phyloP scores from a whole-genome alignment of 2,113 vertebrate genomes.

The Casuarius casuarius region DNA sequence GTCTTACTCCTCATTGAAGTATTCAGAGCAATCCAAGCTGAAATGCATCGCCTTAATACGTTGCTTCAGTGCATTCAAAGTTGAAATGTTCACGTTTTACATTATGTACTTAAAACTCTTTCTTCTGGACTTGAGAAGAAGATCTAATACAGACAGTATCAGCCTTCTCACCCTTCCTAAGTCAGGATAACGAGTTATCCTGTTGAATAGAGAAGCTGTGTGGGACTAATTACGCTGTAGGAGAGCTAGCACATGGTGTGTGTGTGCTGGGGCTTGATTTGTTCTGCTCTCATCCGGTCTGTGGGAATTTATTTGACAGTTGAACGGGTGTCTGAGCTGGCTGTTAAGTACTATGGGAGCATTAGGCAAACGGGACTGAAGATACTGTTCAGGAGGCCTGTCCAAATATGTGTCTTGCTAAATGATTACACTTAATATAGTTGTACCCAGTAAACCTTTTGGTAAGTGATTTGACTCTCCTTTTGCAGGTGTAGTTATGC shows the following conservation, averaged over 20 bases:
- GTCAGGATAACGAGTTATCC: neutral
- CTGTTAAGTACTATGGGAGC: neutral
- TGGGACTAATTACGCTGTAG: neutral
- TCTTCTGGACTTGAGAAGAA: neutral
- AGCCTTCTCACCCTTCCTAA: neutral
- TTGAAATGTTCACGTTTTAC: constrained; percentile 10
- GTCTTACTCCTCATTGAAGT: neutral
- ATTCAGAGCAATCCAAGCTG: neutral
- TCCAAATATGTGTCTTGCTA: neutral
- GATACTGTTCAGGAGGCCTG: neutral
- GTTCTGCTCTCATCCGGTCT: constrained; percentile 31
- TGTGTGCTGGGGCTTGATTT: neutral
- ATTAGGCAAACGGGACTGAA: neutral
- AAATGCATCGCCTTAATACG: neutral
- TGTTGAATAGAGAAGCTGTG: neutral
- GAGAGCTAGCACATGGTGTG: neutral
- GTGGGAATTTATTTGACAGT: constrained; percentile 14
- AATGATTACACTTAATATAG: neutral
- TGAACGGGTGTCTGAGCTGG: constrained; percentile 12
- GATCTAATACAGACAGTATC: neutral
- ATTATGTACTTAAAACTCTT: neutral
- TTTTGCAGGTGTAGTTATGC: neutral
- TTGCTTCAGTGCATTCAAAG: neutral
- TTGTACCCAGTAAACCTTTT: neutral
- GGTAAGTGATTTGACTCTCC: neutral